Conservation (phyloP, 30 jellyfish, hydroid and myxozoan species). For the Cassiopea andromeda region DNA sequence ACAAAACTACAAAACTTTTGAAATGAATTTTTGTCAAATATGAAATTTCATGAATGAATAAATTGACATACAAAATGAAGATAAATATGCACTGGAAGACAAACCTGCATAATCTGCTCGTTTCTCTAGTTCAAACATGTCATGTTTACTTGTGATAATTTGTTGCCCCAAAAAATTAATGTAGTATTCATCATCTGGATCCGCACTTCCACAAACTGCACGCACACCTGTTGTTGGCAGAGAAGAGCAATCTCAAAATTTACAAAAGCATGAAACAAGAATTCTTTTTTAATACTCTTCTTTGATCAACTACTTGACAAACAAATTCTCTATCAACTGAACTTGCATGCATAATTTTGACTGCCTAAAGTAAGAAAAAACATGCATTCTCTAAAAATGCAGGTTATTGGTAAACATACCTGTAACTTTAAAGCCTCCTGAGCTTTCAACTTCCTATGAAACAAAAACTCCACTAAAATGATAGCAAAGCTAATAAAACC, state of each 20-base stretch:
- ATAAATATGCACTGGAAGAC: neutral
- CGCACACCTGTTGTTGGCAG: constrained; percentile 31
- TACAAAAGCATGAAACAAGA: too few species aligned
- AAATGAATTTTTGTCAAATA: too few species aligned
- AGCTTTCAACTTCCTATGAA: constrained; percentile 42
- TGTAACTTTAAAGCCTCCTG: constrained; percentile 13
- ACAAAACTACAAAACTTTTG: too few species aligned
- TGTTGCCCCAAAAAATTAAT: constrained; percentile 56
- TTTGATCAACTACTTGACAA: too few species aligned
- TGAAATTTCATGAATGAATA: too few species aligned
- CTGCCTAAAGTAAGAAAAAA: too few species aligned
- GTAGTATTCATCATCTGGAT: constrained; percentile 55
- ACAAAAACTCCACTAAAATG: neutral
- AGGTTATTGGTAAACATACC: constrained; percentile 28
- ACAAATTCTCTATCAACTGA: too few species aligned
- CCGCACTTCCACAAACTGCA: constrained; percentile 62
- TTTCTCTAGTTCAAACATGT: constrained; percentile 62
- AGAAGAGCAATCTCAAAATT: too few species aligned
- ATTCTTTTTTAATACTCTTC: too few species aligned
- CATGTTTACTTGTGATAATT: constrained; percentile 72
- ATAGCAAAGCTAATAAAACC: neutral
- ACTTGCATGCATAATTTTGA: too few species aligned
- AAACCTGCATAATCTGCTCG: constrained; percentile 54
- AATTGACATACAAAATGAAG: neutral
- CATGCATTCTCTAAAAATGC: too few species aligned